Percentiles rank a stretch among this genome's conserved stretches.
These are phyloP conservation scores for Yponomeuta cagnagella DNA, from an alignment of 2,888 invertebrate species.

Conservation along the genomic window DNA sequence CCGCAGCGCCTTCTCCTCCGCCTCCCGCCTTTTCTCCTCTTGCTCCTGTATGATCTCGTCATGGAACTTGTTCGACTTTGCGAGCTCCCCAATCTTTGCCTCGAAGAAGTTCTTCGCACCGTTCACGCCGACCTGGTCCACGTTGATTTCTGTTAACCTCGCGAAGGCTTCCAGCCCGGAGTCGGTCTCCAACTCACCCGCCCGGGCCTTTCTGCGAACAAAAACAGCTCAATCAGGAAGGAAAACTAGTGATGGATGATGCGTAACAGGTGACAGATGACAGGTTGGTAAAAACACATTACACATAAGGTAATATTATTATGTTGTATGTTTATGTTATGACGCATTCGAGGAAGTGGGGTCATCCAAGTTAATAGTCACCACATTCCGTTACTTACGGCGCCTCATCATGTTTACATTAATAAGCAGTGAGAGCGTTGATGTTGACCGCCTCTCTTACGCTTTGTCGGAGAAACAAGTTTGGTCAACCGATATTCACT, in stretches of 20 bases:
- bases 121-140: constrained; percentile 94
- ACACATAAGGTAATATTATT: not conserved
- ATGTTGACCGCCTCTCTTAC: not conserved
- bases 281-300: not conserved
- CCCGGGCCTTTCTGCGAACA: constrained; percentile 85
- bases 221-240: not conserved
- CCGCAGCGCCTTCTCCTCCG: constrained; percentile 88
- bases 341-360: not conserved
- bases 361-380: not conserved
- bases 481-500: too few relatives aligned
- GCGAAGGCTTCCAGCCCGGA: constrained; percentile 92
- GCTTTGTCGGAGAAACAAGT: too few relatives aligned
- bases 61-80: constrained; percentile 91
- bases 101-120: constrained; percentile 97
- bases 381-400: not conserved
- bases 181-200: constrained; percentile 90
- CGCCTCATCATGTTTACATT: not conserved
- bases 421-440: not conserved
- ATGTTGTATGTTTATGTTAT: not conserved
- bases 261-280: not conserved
- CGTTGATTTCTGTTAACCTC: constrained; percentile 91
- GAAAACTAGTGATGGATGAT: not conserved
- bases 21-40: constrained; percentile 88
- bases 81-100: constrained; percentile 93
- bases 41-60: constrained; percentile 94